These are phyloP conservation scores for Acleris emargana DNA, from an alignment of 2,888 invertebrate species.

Conservation along the genomic window DNA sequence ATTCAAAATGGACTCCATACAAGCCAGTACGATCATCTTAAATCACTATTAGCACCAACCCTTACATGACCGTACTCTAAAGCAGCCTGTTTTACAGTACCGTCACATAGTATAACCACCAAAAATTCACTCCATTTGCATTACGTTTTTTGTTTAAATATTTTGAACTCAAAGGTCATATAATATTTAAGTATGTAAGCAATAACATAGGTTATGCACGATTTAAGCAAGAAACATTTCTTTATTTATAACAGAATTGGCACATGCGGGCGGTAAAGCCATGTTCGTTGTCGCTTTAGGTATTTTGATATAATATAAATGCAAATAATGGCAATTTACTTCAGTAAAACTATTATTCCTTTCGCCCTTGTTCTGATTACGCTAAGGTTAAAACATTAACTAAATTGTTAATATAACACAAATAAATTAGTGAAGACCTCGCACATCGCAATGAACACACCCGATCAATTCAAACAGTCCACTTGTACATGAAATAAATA, in stretches of 20 bases:
- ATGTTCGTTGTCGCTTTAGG: slow-evolving; percentile 54
- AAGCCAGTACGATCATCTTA: slow-evolving; percentile 53
- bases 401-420: slow-evolving; percentile 52
- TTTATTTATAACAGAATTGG: slow-evolving; percentile 36
- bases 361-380: slow-evolving; percentile 49
- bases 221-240: slow-evolving; percentile 40
- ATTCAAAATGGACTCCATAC: slow-evolving; percentile 43
- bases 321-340: slow-evolving; percentile 80
- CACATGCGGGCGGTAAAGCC: slow-evolving; percentile 37
- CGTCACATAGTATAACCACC: slow-evolving; percentile 57
- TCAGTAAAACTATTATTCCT: slow-evolving; percentile 60
- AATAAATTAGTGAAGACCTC: slow-evolving; percentile 51
- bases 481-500: slow-evolving; percentile 64
- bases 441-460: slow-evolving; percentile 59
- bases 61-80: slow-evolving; percentile 65
- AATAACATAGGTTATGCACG: neutral
- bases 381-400: slow-evolving; percentile 52
- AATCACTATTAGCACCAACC: slow-evolving; percentile 70
- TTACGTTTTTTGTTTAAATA: slow-evolving; percentile 5
- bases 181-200: neutral
- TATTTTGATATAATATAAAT: slow-evolving; percentile 75
- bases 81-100: slow-evolving; percentile 57
- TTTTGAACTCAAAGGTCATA: neutral
- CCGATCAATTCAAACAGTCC: slow-evolving; percentile 57
- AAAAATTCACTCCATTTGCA: slow-evolving; percentile 43